Percentiles rank a stretch among this genome's conserved stretches.
These are phyloP conservation scores for Penaeus monodon DNA, from an alignment of 2,888 invertebrate genomes.

Conservation along the genomic window DNA sequence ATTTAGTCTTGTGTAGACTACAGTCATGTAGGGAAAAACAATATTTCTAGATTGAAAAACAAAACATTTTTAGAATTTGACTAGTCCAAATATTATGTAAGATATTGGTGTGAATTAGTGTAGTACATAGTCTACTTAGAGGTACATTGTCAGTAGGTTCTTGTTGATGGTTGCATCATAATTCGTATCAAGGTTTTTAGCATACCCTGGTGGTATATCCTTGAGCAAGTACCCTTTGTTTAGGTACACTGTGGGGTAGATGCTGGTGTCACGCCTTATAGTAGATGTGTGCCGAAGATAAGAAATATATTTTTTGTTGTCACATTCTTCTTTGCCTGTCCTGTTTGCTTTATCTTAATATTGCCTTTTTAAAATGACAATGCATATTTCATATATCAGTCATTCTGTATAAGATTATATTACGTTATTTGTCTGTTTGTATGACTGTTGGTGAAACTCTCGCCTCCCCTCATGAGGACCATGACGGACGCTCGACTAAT, in stretches of 20 bases:
- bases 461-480: not conserved
- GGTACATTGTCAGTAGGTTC: constrained; percentile 18
- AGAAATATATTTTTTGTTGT: constrained; percentile 35
- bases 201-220: constrained; percentile 47
- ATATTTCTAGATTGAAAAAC: not conserved
- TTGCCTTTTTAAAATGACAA: constrained; percentile 24
- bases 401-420: constrained; percentile 1
- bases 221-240: not conserved
- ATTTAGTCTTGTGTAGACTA: too few species aligned
- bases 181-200: constrained; percentile 21
- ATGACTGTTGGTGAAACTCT: constrained; percentile 33
- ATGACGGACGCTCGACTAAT: constrained; percentile 29
- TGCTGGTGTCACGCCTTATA: too few species aligned
- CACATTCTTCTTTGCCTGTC: constrained; percentile 37
- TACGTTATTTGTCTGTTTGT: constrained; percentile 18
- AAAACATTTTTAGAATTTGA: constrained; percentile 22
- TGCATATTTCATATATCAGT: constrained; percentile 23
- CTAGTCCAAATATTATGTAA: constrained; percentile 45
- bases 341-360: constrained; percentile 5
- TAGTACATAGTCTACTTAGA: constrained; percentile 27
- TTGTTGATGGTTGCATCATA: constrained; percentile 35
- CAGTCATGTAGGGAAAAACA: too few species aligned
- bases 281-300: too few species aligned
- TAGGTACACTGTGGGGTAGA: not conserved
- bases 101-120: constrained; percentile 23